Evolutionary conservation across 2,888 invertebrate genomes (phyloP).

Genomic region (Oegoconia quadripuncta): DNA sequence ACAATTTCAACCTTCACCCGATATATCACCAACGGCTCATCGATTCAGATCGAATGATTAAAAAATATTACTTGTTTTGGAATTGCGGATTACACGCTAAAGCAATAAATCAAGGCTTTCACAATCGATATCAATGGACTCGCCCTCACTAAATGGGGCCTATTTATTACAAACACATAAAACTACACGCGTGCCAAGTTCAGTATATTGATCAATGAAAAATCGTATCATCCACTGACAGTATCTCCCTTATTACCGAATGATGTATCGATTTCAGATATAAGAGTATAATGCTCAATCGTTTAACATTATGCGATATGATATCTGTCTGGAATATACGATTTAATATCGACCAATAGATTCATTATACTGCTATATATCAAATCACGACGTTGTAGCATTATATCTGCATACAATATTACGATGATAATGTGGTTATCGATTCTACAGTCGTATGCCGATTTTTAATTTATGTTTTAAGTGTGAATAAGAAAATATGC

Average conservation of each 20-base stretch:
- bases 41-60: slow-evolving; percentile 34
- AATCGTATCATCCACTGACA: slow-evolving; percentile 54
- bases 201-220: slow-evolving; percentile 58
- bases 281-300: slow-evolving; percentile 19
- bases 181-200: slow-evolving; percentile 59
- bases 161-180: slow-evolving; percentile 67
- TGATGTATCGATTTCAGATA: slow-evolving; percentile 56
- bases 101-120: slow-evolving; percentile 63
- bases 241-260: slow-evolving; percentile 55
- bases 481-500: neutral
- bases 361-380: slow-evolving; percentile 62
- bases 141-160: slow-evolving; percentile 57
- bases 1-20: slow-evolving; percentile 10
- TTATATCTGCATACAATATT: slow-evolving; percentile 57
- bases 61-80: slow-evolving; percentile 49
- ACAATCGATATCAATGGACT: slow-evolving; percentile 56
- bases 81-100: slow-evolving; percentile 51
- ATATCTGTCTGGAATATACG: slow-evolving; percentile 28
- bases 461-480: slow-evolving; percentile 8
- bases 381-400: slow-evolving; percentile 42
- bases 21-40: slow-evolving; percentile 47
- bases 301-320: slow-evolving; percentile 26
- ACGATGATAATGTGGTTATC: slow-evolving; percentile 36
- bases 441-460: slow-evolving; percentile 40
- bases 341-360: slow-evolving; percentile 56